Base-by-base conservation (phyloP, 1,140 invertebrate genomes). In the Prorops nasuta region DNA sequence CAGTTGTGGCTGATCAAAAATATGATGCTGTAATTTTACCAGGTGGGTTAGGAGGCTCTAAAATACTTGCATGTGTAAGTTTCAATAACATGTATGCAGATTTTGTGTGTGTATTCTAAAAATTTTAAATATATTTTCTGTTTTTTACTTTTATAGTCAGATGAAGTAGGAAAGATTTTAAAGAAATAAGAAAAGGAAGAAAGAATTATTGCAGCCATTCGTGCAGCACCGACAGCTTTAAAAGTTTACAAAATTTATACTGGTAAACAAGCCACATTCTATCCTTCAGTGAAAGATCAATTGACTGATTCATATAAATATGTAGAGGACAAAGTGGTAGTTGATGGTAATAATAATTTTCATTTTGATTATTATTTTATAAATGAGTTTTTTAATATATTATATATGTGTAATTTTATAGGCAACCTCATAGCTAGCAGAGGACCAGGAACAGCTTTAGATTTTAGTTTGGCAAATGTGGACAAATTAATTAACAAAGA, bases 361-460 rank as follows among this genome's bases (percentile, higher is more conserved):
- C 50, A 28, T 34, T 19, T n/a, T n/a, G n/a, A n/a, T 8, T 18
- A 32, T 17, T 16, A 28, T 32, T 52, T 9, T 32, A 4, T 3
- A 12, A 31, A 28, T 28, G 14, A n/a, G 31, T 19, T 47, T n/a
- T n/a, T n/a, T n/a, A n/a, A n/a, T n/a, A n/a, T n/a, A n/a, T n/a
- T n/a, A n/a, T n/a, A n/a, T 37, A 28, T 9, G 41, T 22, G 40
- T 53, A 42, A 39, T 51, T 44, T 70, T 68, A 14, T 34, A 80
- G 80, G 77, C 15, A 91, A 96, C 54, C 66, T 98, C 1, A 90
- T 98, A 14, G 98, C 96, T 0, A 97, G 94, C 60, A 83, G 91
- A 66, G 93, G 92, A 15, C 96, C 97, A 3, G 96, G 91, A 35
- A 98, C 96, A 19, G 86, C 92, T 2, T 92, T 92, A 71, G 90